A percentile compares a stretch with the other conserved stretches of the same genome.
phyloP scores from a whole-genome alignment of 2,888 invertebrate species.

The Dastarcus helophoroides region DNA sequence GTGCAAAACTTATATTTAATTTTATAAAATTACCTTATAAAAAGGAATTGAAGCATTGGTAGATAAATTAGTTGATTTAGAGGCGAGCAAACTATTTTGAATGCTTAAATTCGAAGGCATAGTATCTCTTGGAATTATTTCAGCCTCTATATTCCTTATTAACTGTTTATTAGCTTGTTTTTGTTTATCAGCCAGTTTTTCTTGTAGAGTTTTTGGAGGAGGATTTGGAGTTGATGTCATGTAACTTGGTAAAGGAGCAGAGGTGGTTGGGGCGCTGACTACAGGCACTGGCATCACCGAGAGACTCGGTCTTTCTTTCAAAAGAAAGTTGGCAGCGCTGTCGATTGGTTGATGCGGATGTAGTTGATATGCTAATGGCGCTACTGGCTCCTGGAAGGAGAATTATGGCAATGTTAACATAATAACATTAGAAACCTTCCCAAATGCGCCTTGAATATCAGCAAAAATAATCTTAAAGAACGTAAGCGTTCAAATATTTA shows the following conservation, averaged over 20 bases:
- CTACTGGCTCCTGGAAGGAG: too few relatives aligned
- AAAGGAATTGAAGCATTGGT: neutral
- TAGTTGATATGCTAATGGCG: too few relatives aligned
- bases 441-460: too few relatives aligned
- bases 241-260: constrained; percentile 30
- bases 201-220: constrained; percentile 54
- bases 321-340: neutral
- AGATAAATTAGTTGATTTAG: constrained; percentile 5
- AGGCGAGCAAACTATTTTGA: constrained; percentile 1
- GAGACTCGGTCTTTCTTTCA: neutral
- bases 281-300: neutral
- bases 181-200: constrained; percentile 55
- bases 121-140: constrained; percentile 13
- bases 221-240: constrained; percentile 42
- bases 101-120: constrained; percentile 1
- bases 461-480: too few relatives aligned
- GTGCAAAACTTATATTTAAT: neutral
- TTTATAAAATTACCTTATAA: constrained; percentile 3
- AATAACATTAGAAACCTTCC: too few relatives aligned
- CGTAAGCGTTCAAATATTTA: too few relatives aligned
- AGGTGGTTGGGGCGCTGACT: too few relatives aligned
- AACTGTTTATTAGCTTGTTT: constrained; percentile 30
- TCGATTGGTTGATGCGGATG: too few relatives aligned
- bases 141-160: constrained; percentile 17
- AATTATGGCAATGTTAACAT: too few relatives aligned